These are phyloP conservation scores for Sebastes jordani DNA, from an alignment of 2,797 vertebrate genomes.

Conservation along the genomic window DNA sequence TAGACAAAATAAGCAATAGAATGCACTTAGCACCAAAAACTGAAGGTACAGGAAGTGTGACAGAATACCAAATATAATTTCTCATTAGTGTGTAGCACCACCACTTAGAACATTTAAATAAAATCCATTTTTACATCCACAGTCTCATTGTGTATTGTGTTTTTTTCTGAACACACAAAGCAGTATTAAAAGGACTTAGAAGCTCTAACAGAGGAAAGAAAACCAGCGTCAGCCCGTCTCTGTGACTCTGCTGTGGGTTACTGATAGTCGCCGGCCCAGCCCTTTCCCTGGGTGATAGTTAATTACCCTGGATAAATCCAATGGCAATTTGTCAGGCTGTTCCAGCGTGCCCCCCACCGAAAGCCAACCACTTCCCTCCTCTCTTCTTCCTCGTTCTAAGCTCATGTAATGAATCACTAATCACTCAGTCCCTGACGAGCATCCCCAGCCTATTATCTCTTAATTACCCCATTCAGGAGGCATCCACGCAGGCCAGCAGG, in stretches of 20 bases:
- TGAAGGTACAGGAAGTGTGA: neutral
- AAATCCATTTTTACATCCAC: neutral
- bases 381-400: slow-evolving; percentile 84
- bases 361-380: slow-evolving; percentile 54
- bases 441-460: slow-evolving; percentile 90
- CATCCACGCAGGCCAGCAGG: slow-evolving; percentile 77
- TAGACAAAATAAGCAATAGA: neutral
- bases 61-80: neutral
- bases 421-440: slow-evolving; percentile 87
- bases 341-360: slow-evolving; percentile 41
- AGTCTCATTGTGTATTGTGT: neutral
- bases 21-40: neutral
- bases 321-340: slow-evolving; percentile 78
- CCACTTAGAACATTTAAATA: neutral
- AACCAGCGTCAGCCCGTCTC: neutral
- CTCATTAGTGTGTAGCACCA: neutral
- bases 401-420: slow-evolving; percentile 91
- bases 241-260: slow-evolving; percentile 36
- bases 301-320: slow-evolving; percentile 80
- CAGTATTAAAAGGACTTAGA: neutral
- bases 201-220: neutral
- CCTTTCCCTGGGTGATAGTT: slow-evolving; percentile 72
- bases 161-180: neutral
- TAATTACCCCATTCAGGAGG: slow-evolving; percentile 89
- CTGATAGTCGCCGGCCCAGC: slow-evolving; percentile 41